Evolutionary conservation across 2,797 vertebrate genomes (phyloP).

Genomic region (Sebastes glaucus): DNA sequence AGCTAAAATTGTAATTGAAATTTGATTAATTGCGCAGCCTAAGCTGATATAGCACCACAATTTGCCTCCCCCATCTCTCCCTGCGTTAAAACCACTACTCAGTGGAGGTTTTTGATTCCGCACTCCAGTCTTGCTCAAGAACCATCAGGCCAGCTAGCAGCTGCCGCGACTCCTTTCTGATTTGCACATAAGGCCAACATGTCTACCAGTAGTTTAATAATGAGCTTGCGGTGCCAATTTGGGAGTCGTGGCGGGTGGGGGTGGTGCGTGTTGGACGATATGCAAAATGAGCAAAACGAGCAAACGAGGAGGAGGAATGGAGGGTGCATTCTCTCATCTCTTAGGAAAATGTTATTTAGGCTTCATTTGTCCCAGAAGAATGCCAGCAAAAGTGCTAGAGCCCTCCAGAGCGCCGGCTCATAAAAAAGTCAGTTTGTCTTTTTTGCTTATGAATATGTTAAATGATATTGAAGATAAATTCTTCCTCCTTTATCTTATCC

Average conservation of each 20-base stretch:
- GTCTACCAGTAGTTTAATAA: slow-evolving; percentile 52
- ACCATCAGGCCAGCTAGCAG: slow-evolving; percentile 19
- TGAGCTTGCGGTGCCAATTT: slow-evolving; percentile 55
- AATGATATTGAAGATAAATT: slow-evolving; percentile 22
- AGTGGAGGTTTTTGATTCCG: neutral
- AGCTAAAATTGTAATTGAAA: too few relatives aligned
- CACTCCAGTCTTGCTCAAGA: neutral
- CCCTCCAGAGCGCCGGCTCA: slow-evolving; percentile 40
- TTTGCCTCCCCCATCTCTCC: neutral
- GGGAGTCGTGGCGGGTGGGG: slow-evolving; percentile 24
- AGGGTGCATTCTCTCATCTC: slow-evolving; percentile 30
- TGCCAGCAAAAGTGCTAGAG: slow-evolving; percentile 44
- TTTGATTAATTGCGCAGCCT: neutral
- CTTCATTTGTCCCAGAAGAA: slow-evolving; percentile 61
- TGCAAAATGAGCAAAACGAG: slow-evolving; percentile 53
- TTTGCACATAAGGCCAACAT: slow-evolving; percentile 26
- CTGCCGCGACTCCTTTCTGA: slow-evolving; percentile 19
- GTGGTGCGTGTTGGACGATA: slow-evolving; percentile 29
- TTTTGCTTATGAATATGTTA: slow-evolving; percentile 49
- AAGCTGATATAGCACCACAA: neutral
- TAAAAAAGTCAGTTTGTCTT: slow-evolving; percentile 17
- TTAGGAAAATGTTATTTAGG: slow-evolving; percentile 47
- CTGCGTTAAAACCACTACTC: neutral
- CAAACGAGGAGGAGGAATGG: slow-evolving; percentile 41
- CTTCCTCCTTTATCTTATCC: neutral